Conservation (phyloP, 2,113 vertebrate species). For the Melanerpes aurifrons region DNA sequence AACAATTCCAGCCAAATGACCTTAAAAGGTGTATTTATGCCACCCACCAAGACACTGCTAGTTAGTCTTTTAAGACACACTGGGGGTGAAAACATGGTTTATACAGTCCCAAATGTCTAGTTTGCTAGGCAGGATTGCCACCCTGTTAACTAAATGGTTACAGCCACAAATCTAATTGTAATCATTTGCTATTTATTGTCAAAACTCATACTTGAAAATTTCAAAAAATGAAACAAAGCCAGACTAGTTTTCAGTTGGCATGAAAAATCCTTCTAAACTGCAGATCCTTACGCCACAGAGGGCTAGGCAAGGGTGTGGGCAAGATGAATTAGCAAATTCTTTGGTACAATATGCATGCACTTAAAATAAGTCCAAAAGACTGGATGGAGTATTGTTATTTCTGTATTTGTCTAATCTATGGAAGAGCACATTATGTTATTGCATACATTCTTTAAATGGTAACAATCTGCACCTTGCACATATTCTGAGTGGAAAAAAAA, state of each 20-base stretch:
- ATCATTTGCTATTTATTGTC: neutral
- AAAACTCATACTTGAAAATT: neutral
- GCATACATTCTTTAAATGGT: neutral
- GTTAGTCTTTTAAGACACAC: neutral
- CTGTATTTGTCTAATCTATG: neutral
- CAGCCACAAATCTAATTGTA: neutral
- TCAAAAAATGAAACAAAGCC: neutral
- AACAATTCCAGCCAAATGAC: neutral
- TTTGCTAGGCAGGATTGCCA: neutral
- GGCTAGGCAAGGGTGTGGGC: accelerated
- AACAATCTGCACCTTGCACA: neutral
- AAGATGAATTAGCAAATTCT: neutral
- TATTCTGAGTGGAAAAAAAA: neutral
- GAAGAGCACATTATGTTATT: neutral
- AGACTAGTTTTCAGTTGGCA: neutral
- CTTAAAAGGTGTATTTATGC: neutral
- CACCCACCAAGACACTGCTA: neutral
- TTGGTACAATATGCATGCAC: neutral
- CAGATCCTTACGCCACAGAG: neutral
- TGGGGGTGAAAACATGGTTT: neutral
- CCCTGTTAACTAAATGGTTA: neutral
- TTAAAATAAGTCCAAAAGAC: neutral
- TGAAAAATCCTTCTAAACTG: neutral
- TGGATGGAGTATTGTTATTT: neutral
- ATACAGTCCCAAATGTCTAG: neutral